Evolutionary conservation across 2,888 invertebrate genomes (phyloP).

Genomic region (Trachelus tabidus): DNA sequence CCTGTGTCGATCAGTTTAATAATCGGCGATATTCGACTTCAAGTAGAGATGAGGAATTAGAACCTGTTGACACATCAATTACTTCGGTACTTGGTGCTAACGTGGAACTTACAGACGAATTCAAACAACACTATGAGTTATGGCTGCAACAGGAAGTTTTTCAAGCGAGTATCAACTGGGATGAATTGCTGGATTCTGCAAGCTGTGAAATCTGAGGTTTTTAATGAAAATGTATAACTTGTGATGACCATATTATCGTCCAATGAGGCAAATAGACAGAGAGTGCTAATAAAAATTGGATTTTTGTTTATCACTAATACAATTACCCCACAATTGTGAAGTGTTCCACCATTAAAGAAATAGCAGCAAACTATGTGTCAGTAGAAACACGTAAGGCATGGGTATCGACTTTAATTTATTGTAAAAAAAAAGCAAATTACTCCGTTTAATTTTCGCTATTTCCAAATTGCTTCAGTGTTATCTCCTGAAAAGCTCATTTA

Average conservation of each 20-base stretch:
- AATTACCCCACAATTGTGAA: slow-evolving; percentile 32
- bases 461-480: neutral
- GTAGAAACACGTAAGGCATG: neutral
- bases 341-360: slow-evolving; percentile 22
- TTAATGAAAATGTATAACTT: neutral
- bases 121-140: slow-evolving; percentile 90
- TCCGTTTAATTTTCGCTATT: neutral
- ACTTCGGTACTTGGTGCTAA: slow-evolving; percentile 83
- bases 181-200: slow-evolving; percentile 67
- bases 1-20: slow-evolving; percentile 96
- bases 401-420: neutral
- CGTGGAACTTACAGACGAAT: slow-evolving; percentile 90
- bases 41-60: slow-evolving; percentile 71
- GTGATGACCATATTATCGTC: neutral
- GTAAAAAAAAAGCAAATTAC: neutral
- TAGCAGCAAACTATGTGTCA: neutral
- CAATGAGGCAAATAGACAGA: neutral
- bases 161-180: slow-evolving; percentile 86
- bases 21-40: slow-evolving; percentile 80
- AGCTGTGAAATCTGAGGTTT: slow-evolving; percentile 54
- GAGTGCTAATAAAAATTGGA: neutral
- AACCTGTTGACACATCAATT: slow-evolving; percentile 82
- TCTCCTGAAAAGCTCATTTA: neutral
- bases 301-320: slow-evolving; percentile 28
- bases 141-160: slow-evolving; percentile 99